phyloP scores from a whole-genome alignment of 2,888 invertebrate genomes.

The Macroteleia sp. region DNA sequence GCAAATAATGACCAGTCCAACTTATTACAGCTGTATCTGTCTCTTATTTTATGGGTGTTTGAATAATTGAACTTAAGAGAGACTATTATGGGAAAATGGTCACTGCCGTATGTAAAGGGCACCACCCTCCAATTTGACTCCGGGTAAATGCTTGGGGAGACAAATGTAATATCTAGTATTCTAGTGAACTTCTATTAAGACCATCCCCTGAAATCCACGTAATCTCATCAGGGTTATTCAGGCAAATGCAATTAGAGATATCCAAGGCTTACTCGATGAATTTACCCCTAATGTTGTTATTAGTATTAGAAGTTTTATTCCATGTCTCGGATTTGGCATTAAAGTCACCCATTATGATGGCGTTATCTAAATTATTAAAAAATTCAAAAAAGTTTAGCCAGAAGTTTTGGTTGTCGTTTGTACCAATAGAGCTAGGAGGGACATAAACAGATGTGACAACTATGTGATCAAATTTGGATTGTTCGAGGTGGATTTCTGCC shows the following conservation, averaged over 20 bases:
- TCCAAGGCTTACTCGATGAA: not conserved
- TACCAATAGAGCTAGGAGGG: too few species aligned
- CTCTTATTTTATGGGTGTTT: not conserved
- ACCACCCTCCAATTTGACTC: not conserved
- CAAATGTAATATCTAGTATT: constrained; percentile 14
- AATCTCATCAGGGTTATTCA: not conserved
- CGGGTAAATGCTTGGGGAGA: not conserved
- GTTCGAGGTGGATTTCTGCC: too few species aligned
- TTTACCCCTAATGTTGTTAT: not conserved
- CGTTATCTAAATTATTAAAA: too few species aligned
- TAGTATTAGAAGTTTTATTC: not conserved
- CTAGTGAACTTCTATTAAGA: not conserved
- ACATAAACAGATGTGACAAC: too few species aligned
- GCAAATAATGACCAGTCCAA: not conserved
- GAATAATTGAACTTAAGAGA: not conserved
- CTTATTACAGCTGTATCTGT: not conserved
- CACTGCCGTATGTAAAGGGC: constrained; percentile 1
- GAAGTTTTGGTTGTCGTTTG: too few species aligned
- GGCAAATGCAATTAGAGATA: constrained; percentile 17
- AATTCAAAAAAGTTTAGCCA: too few species aligned
- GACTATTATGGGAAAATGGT: constrained; percentile 1
- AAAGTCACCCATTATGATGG: not conserved
- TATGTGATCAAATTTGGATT: too few species aligned
- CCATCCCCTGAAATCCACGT: constrained; percentile 21
- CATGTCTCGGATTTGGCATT: constrained; percentile 22